These are phyloP conservation scores for Lepilemur ruficaudatus DNA, from an alignment of 2,797 vertebrate species.

Conservation along the genomic window DNA sequence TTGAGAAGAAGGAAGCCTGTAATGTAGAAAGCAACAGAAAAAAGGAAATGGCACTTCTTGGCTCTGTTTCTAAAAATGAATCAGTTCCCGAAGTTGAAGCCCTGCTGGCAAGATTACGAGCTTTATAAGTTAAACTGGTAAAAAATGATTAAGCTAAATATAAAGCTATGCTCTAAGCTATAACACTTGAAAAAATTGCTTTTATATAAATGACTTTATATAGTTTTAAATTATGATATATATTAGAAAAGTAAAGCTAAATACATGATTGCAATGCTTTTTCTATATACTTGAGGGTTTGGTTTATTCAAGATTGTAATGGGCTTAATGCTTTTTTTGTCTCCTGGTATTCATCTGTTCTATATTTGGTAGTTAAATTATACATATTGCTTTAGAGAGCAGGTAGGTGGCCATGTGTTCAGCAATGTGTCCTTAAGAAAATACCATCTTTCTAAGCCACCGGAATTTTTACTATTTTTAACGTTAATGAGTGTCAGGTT, in stretches of 20 bases:
- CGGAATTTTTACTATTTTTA: slow-evolving; percentile 29
- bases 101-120: slow-evolving; percentile 94
- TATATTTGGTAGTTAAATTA: slow-evolving; percentile 65
- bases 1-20: slow-evolving; percentile 80
- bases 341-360: slow-evolving; percentile 24
- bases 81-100: slow-evolving; percentile 92
- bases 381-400: slow-evolving; percentile 53
- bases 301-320: slow-evolving; percentile 53
- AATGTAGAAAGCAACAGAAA: slow-evolving; percentile 80
- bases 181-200: slow-evolving; percentile 67
- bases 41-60: slow-evolving; percentile 82
- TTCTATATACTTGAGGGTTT: slow-evolving; percentile 37
- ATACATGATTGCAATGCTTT: slow-evolving; percentile 55
- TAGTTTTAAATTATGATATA: slow-evolving; percentile 67
- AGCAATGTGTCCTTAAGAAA: slow-evolving; percentile 67
- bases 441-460: slow-evolving; percentile 47
- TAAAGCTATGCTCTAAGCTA: slow-evolving; percentile 54
- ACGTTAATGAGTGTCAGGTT: slow-evolving; percentile 8
- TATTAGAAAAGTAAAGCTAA: slow-evolving; percentile 69
- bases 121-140: slow-evolving; percentile 86
- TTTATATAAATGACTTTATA: slow-evolving; percentile 66
- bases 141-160: slow-evolving; percentile 73
- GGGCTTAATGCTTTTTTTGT: slow-evolving; percentile 55
- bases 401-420: slow-evolving; percentile 61
- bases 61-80: slow-evolving; percentile 86